phyloP scores from a whole-genome alignment of 1,140 invertebrate genomes.

The Polyergus mexicanus region DNA sequence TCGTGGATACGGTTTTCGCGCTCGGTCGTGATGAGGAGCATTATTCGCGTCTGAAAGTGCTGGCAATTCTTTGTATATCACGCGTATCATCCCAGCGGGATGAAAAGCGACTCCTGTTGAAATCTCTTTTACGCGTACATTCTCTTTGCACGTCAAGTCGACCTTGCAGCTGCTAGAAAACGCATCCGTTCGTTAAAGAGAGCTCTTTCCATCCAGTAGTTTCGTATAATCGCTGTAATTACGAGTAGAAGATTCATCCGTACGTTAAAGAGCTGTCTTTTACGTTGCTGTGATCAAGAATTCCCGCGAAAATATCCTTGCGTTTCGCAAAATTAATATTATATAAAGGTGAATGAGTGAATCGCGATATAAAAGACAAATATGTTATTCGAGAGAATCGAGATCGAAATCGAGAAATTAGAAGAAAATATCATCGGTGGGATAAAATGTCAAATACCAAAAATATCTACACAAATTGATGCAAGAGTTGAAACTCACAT shows the following conservation, averaged over 20 bases:
- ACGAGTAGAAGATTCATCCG: neutral
- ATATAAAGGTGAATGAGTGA: neutral
- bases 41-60: conserved; percentile 39
- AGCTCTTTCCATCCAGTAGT: neutral
- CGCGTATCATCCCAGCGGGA: neutral
- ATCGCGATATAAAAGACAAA: neutral
- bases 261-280: neutral
- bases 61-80: neutral
- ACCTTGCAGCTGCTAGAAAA: neutral
- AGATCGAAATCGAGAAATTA: neutral
- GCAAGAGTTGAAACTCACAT: conserved; percentile 1
- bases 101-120: neutral
- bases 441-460: neutral
- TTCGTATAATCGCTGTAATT: conserved; percentile 1
- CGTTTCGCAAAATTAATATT: neutral
- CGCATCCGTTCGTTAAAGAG: neutral
- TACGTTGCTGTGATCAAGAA: neutral
- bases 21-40: conserved; percentile 41
- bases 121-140: neutral
- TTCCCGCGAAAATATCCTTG: neutral
- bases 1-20: conserved; percentile 34
- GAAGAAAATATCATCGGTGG: neutral
- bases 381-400: neutral
- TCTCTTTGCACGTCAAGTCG: neutral
- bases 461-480: neutral